A percentile compares a stretch with the other conserved stretches of the same genome.
phyloP scores from a whole-genome alignment of 2,888 invertebrate genomes.

The Drosophila phalerata region DNA sequence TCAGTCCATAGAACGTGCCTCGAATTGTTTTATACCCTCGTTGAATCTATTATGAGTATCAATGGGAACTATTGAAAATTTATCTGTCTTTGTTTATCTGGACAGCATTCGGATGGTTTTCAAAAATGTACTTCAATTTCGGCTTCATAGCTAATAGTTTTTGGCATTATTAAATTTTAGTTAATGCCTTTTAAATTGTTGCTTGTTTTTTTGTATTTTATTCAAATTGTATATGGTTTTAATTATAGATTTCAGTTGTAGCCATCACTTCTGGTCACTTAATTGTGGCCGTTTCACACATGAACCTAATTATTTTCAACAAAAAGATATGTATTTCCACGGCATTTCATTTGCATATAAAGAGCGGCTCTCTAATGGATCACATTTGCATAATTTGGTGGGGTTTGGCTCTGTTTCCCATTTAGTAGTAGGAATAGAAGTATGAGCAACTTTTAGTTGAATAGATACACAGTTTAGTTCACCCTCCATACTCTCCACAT shows the following conservation, averaged over 20 bases:
- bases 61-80: background rate
- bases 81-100: background rate
- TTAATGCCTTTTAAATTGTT: constrained; percentile 34
- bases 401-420: constrained; percentile 13
- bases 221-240: constrained; percentile 49
- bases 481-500: background rate
- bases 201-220: constrained; percentile 3
- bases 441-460: constrained; percentile 21
- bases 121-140: constrained; percentile 3
- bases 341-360: constrained; percentile 59
- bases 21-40: constrained; percentile 27
- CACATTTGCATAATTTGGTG: constrained; percentile 56
- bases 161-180: constrained; percentile 32
- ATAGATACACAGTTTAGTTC: constrained; percentile 33
- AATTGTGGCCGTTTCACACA: constrained; percentile 54
- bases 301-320: constrained; percentile 51
- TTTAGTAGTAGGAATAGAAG: constrained; percentile 15
- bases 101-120: background rate
- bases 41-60: background rate
- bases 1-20: constrained; percentile 31
- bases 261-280: constrained; percentile 50
- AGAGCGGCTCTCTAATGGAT: constrained; percentile 50
- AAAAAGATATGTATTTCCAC: constrained; percentile 50
- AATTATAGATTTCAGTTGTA: constrained; percentile 58
- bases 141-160: background rate